Evolutionary conservation across 1,140 invertebrate species (phyloP).

Genomic region (Heliconius eleuchia): DNA sequence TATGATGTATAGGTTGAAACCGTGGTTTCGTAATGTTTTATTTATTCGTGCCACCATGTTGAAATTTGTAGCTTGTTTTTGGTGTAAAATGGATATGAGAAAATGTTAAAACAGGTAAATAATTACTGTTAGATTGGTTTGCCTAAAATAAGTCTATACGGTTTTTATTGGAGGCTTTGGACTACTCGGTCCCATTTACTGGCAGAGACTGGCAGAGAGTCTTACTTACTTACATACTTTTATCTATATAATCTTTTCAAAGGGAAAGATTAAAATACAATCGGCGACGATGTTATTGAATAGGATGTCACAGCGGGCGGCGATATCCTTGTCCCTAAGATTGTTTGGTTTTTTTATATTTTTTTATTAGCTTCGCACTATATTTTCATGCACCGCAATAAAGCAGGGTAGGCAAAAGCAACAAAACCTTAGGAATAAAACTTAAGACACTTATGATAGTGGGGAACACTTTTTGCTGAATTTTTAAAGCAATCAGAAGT

Average conservation of each 20-base stretch:
- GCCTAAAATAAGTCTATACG: neutral
- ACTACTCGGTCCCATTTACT: no score
- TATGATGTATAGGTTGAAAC: slow-evolving; percentile 43
- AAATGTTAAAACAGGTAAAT: neutral
- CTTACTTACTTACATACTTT: neutral
- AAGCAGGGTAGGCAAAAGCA: no score
- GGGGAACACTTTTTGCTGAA: no score
- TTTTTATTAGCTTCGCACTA: no score
- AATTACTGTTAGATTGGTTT: no score
- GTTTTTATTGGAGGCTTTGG: no score
- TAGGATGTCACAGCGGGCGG: slow-evolving; percentile 47
- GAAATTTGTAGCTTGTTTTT: slow-evolving; percentile 30
- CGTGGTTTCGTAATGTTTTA: slow-evolving; percentile 39
- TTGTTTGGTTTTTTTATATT: no score
- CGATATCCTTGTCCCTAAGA: neutral
- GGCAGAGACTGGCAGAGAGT: no score
- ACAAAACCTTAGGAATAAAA: no score
- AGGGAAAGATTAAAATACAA: slow-evolving; percentile 53
- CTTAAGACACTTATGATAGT: no score
- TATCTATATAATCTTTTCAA: slow-evolving; percentile 36
- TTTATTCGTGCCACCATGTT: slow-evolving; percentile 39
- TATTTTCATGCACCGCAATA: no score
- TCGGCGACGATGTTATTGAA: slow-evolving; percentile 47
- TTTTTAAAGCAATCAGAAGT: no score
- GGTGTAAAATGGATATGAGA: slow-evolving; percentile 11